These are phyloP conservation scores for Amphiura filiformis DNA, from an alignment of 35 echinoderm and acorn worm species.

Conservation along the genomic window DNA sequence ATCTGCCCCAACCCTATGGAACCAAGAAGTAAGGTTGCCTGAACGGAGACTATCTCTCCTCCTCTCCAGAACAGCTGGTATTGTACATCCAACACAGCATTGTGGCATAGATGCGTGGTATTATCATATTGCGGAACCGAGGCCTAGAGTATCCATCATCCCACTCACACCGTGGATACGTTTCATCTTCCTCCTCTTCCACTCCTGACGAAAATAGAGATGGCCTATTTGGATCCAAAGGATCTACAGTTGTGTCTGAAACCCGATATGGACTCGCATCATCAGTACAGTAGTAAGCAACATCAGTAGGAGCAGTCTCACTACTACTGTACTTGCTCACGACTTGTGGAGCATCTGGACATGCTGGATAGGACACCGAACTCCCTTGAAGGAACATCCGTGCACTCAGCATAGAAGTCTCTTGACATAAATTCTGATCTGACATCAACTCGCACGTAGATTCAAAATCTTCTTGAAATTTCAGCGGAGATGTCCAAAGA, in stretches of 20 bases:
- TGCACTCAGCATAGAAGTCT: constrained; percentile 72
- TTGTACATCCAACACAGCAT: constrained; percentile 65
- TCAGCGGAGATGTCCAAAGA: constrained; percentile 61
- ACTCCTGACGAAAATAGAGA: constrained; percentile 27
- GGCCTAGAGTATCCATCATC: constrained; percentile 89
- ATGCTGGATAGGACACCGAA: constrained; percentile 57
- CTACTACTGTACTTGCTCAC: constrained; percentile 39
- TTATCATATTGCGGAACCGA: constrained; percentile 52
- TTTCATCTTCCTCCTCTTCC: background rate
- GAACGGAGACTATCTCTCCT: constrained; percentile 32
- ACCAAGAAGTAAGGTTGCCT: constrained; percentile 58
- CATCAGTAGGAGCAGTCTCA: background rate
- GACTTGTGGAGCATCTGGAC: constrained; percentile 61
- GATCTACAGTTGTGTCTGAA: constrained; percentile 7
- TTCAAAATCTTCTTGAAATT: constrained; percentile 60
- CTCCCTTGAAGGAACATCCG: constrained; percentile 59
- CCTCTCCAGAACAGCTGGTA: constrained; percentile 90
- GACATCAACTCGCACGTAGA: constrained; percentile 43
- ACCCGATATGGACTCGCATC: constrained; percentile 40
- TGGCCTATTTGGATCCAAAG: constrained; percentile 29
- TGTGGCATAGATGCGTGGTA: constrained; percentile 57
- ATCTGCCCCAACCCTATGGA: constrained; percentile 20
- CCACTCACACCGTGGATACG: constrained; percentile 61
- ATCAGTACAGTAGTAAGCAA: constrained; percentile 74
- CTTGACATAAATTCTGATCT: constrained; percentile 34